A percentile compares a stretch with the other conserved stretches of the same genome.
Conservation (phyloP, 2,113 vertebrate genomes). For the Cyphomyrus plagiostoma region DNA sequence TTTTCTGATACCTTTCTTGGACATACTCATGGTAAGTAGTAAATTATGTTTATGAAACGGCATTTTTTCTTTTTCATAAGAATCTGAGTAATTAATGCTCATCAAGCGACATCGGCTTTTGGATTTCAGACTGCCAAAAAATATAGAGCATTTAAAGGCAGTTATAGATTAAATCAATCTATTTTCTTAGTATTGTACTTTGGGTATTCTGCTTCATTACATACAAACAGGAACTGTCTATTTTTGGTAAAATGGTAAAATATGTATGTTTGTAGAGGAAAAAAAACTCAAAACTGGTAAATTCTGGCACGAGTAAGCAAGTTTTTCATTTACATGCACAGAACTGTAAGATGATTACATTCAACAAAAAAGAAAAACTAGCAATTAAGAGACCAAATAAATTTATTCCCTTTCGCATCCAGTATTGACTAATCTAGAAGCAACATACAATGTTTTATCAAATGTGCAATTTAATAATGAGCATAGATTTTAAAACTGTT, state of each 20-base stretch:
- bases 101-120: background rate
- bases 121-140: background rate
- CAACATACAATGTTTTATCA: background rate
- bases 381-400: background rate
- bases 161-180: background rate
- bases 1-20: background rate
- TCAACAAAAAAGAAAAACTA: background rate
- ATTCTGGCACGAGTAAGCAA: background rate
- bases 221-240: background rate
- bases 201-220: background rate
- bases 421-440: background rate
- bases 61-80: background rate
- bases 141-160: background rate
- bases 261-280: background rate
- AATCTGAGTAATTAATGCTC: background rate
- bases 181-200: background rate
- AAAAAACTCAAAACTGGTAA: background rate
- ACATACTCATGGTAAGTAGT: background rate
- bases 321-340: background rate
- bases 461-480: background rate
- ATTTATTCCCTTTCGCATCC: background rate
- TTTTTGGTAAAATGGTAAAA: background rate
- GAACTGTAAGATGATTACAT: background rate
- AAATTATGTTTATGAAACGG: background rate
- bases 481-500: background rate